Evolutionary conservation across 2,797 vertebrate genomes (phyloP).

Genomic region (Tokudaia tokunoshimensis): DNA sequence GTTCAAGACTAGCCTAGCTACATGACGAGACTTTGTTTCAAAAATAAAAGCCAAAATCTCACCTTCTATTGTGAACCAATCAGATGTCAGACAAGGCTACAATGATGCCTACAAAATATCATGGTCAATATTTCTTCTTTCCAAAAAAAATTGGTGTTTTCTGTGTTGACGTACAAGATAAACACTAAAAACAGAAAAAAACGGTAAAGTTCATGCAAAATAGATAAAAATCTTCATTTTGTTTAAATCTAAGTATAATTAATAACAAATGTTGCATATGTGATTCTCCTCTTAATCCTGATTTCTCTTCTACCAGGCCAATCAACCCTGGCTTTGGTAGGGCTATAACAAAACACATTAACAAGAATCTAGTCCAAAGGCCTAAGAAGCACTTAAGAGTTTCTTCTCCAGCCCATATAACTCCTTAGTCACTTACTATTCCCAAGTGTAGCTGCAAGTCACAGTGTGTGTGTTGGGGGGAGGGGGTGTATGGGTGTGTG

Average conservation of each 20-base stretch:
- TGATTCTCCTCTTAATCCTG: background rate
- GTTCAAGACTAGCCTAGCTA: background rate
- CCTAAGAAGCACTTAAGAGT: conserved; percentile 19
- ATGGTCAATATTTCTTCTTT: background rate
- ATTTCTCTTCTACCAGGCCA: conserved; percentile 27
- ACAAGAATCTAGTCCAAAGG: background rate
- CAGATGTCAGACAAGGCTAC: background rate
- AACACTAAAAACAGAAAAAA: conserved; percentile 43
- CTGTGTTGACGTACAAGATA: background rate
- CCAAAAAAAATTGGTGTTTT: conserved; percentile 32
- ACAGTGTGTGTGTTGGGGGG: background rate
- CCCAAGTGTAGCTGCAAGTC: background rate
- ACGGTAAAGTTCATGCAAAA: background rate
- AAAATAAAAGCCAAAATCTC: background rate
- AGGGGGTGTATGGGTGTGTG: background rate
- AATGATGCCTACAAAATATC: background rate
- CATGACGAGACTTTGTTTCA: background rate
- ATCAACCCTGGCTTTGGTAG: background rate
- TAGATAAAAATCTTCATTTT: conserved; percentile 11
- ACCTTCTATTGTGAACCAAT: too few relatives aligned
- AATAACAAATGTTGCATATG: background rate
- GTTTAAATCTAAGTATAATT: background rate
- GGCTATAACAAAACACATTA: background rate
- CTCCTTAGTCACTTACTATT: conserved; percentile 12
- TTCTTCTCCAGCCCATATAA: background rate